These are phyloP conservation scores for Zosterops pallidus DNA, from an alignment of 2,113 vertebrate genomes.

Conservation along the genomic window DNA sequence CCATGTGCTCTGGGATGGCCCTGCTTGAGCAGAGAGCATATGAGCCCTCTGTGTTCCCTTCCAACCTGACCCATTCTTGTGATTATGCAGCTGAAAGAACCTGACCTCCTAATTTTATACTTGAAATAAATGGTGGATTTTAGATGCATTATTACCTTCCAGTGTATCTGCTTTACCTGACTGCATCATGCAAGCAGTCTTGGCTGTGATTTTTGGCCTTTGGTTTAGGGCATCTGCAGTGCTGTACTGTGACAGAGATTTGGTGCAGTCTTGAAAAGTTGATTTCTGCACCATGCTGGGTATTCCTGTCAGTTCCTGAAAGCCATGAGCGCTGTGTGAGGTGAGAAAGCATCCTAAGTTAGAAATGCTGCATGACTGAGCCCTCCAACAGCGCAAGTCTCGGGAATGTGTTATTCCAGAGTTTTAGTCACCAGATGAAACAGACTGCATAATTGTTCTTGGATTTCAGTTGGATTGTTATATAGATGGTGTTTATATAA, in stretches of 20 bases:
- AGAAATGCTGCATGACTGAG: not conserved
- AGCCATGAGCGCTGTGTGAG: not conserved
- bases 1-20: not conserved
- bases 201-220: not conserved
- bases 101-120: not conserved
- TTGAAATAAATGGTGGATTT: not conserved
- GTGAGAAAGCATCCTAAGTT: not conserved
- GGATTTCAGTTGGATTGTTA: not conserved
- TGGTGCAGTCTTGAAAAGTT: not conserved
- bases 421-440: not conserved
- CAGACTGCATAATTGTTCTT: not conserved
- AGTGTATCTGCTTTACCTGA: not conserved
- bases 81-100: not conserved
- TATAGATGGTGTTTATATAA: not conserved
- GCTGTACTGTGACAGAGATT: not conserved
- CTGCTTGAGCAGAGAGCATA: not conserved
- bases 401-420: not conserved
- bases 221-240: accelerated
- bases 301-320: not conserved
- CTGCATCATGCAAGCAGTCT: accelerated
- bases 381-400: not conserved
- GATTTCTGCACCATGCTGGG: not conserved
- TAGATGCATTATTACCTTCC: not conserved
- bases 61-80: not conserved
- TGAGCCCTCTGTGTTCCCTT: not conserved